Evolutionary conservation across 1,140 invertebrate genomes (phyloP).

Genomic region (Caenorhabditis inopinata): DNA sequence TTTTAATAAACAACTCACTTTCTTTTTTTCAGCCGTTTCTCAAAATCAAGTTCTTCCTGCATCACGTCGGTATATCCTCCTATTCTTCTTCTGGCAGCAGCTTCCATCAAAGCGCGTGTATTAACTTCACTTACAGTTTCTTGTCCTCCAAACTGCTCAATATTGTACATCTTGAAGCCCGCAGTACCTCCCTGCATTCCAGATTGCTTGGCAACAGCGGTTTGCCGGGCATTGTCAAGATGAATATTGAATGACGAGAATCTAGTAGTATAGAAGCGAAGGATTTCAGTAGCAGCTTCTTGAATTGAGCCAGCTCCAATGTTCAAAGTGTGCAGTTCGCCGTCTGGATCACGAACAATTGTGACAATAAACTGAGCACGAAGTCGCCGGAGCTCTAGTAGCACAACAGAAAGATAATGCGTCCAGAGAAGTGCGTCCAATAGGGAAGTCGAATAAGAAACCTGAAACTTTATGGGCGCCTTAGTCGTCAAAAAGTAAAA

Average conservation of each 20-base stretch:
- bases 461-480: not conserved
- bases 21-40: constrained; percentile 84
- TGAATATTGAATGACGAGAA: constrained; percentile 96
- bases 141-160: constrained; percentile 74
- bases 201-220: not conserved
- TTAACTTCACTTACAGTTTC: constrained; percentile 43
- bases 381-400: constrained; percentile 86
- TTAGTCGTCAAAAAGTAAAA: not conserved
- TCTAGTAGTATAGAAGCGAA: constrained; percentile 92
- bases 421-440: constrained; percentile 90
- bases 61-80: constrained; percentile 91
- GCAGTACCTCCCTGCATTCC: constrained; percentile 35
- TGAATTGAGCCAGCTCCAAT: constrained; percentile 81
- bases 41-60: constrained; percentile 95
- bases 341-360: constrained; percentile 88
- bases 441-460: constrained; percentile 77
- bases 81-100: constrained; percentile 73
- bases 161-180: constrained; percentile 90
- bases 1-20: constrained; percentile 62
- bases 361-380: constrained; percentile 87
- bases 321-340: constrained; percentile 75
- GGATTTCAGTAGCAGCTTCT: constrained; percentile 84
- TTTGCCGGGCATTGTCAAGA: constrained; percentile 72
- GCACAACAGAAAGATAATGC: constrained; percentile 86
- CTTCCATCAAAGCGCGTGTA: constrained; percentile 48